Conservation (phyloP, 1,140 invertebrate genomes). For the Drosophila littoralis region DNA sequence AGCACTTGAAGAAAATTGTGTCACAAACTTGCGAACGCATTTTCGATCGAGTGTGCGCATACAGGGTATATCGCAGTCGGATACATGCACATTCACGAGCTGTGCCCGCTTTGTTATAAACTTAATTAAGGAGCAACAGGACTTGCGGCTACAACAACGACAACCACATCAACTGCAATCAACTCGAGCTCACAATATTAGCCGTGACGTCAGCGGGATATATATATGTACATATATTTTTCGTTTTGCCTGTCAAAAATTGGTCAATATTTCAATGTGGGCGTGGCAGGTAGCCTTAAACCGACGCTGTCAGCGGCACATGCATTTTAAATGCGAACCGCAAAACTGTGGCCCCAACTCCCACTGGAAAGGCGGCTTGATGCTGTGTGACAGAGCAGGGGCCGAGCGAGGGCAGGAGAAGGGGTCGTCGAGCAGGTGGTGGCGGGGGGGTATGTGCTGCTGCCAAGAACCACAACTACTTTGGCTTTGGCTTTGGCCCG, state of each 20-base stretch:
- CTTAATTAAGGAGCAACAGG: constrained; percentile 2
- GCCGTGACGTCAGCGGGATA: constrained; percentile 33
- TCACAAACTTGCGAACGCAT: no score
- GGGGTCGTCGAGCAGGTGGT: not conserved
- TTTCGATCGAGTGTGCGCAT: not conserved
- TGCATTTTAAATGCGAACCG: constrained; percentile 34
- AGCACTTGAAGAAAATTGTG: no score
- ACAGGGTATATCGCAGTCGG: not conserved
- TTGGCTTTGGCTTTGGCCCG: constrained; percentile 22
- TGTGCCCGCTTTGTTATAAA: not conserved
- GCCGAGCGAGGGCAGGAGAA: not conserved
- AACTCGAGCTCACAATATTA: not conserved
- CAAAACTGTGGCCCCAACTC: not conserved
- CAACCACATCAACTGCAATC: not conserved
- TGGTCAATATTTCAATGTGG: constrained; percentile 33
- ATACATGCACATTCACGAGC: not conserved
- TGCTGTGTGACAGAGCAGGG: not conserved
- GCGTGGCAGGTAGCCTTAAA: constrained; percentile 1
- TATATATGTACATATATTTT: not conserved
- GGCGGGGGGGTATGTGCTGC: no score
- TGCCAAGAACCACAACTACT: constrained; percentile 11
- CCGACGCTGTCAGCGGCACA: constrained; percentile 21
- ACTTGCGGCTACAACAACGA: not conserved
- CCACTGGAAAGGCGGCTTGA: constrained; percentile 4
- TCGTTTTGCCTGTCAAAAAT: constrained; percentile 29